These are phyloP conservation scores for Sebastes taczanowskii DNA, from an alignment of 2,797 vertebrate species.

Conservation along the genomic window DNA sequence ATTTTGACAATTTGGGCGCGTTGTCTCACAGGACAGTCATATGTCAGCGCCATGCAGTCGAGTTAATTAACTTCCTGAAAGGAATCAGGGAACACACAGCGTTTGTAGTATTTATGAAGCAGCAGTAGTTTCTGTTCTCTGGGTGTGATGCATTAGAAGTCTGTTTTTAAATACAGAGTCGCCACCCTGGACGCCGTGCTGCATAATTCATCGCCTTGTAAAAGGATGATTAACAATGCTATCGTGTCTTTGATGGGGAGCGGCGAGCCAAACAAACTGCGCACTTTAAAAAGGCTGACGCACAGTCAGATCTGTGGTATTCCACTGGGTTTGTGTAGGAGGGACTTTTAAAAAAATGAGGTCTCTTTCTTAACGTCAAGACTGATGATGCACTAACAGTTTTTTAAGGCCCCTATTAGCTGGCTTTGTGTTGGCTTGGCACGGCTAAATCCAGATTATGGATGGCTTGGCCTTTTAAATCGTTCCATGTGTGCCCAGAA, in stretches of 20 bases:
- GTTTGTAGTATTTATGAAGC: conserved; percentile 28
- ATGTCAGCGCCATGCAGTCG: neutral
- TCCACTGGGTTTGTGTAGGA: neutral
- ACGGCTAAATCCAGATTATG: conserved; percentile 61
- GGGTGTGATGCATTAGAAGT: conserved; percentile 21
- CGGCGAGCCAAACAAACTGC: conserved; percentile 23
- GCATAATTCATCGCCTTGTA: conserved; percentile 54
- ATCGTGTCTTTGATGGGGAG: conserved; percentile 33
- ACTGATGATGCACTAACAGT: conserved; percentile 15
- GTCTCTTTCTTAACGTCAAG: conserved; percentile 17
- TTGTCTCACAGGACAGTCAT: conserved; percentile 24
- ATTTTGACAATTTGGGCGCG: conserved; percentile 3
- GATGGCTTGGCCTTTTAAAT: conserved; percentile 45
- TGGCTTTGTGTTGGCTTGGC: conserved; percentile 41
- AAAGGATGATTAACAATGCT: conserved; percentile 46
- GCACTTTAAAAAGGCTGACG: conserved; percentile 9
- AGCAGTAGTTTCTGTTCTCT: conserved; percentile 17
- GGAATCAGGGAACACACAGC: neutral
- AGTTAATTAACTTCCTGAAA: neutral
- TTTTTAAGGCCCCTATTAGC: conserved; percentile 43
- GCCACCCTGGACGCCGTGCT: conserved; percentile 30
- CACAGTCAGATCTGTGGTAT: conserved; percentile 5
- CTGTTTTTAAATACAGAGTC: conserved; percentile 35
- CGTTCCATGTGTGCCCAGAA: conserved; percentile 17
- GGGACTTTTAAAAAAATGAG: neutral